Base-by-base conservation (phyloP, 1,140 invertebrate species). In the Acromyrmex charruanus region DNA sequence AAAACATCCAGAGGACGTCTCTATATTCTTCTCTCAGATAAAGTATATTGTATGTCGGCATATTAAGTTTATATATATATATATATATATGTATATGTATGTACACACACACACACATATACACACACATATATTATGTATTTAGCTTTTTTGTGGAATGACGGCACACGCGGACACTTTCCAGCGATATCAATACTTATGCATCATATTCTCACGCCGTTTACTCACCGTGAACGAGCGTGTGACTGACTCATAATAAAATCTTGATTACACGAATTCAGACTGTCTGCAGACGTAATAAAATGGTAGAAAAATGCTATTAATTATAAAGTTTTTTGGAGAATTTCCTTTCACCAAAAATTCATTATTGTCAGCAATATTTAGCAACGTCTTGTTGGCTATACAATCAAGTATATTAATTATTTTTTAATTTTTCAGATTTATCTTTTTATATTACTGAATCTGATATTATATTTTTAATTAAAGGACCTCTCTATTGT, bases 161-260 rank as follows among this genome's bases (percentile, higher is more conserved):
- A n/a, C 21, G 6, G 21, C 35, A 53, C 16, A 61, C 5, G 35
- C 28, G 21, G 10, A 25, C n/a, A 51, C 39, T 63, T 49, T 1
- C 0, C 10, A 3, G 10, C 28, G 59, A 49, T 79, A 25, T 10
- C 12, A 16, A 44, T 14, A 28, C 10, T 44, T 63, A 49, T 16
- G 39, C 25, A 31, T 79, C 44, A 21, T 12, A 65, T 3, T 79
- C 39, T 79, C 59, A 79, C 59, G 25, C 75, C 18, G 39, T 65
- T 65, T 65, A 49, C 16, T 49, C 25, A 21, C 59, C 16, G 25
- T n/a, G 25, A 79, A 16, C 58, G 35, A 77, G 59, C 75, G 18
- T 65, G 25, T 79, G 49, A 79, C 12, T n/a, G 10, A 44, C 44
- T 77, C 25, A 65, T 77, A 77, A 77, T 31, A 63, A 49, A 65